Percentiles rank a stretch among this genome's conserved stretches.
Evolutionary conservation across 1,140 invertebrate species (phyloP).

Genomic region (Diprion similis): DNA sequence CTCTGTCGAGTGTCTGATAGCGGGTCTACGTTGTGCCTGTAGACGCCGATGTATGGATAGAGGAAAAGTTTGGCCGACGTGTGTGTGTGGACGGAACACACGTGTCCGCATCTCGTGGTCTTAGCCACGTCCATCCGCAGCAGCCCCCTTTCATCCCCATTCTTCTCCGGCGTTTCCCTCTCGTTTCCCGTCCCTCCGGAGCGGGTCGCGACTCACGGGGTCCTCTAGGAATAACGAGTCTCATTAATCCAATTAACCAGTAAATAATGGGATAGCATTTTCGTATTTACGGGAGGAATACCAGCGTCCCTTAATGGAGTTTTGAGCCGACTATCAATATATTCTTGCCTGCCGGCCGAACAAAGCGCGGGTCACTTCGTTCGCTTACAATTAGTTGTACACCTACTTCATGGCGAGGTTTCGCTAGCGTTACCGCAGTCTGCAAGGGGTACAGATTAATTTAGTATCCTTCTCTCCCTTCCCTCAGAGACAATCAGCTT

Average conservation of each 20-base stretch:
- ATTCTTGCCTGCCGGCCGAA: conserved; percentile 50
- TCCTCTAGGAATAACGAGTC: conserved; percentile 61
- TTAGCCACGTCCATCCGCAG: conserved; percentile 8
- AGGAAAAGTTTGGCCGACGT: background rate
- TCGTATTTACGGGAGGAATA: conserved; percentile 61
- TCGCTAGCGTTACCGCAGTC: too few relatives aligned
- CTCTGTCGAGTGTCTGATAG: background rate
- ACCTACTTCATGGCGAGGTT: background rate
- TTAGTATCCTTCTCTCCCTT: background rate
- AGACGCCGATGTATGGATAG: background rate
- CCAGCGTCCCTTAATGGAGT: conserved; percentile 58
- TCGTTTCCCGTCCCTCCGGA: conserved; percentile 26
- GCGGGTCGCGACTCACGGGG: conserved; percentile 48
- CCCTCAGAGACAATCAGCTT: background rate
- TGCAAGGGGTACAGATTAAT: background rate
- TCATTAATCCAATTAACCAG: conserved; percentile 66
- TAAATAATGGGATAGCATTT: conserved; percentile 64
- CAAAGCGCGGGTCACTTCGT: conserved; percentile 4
- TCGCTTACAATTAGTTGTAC: background rate
- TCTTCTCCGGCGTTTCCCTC: conserved; percentile 27
- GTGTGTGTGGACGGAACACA: background rate
- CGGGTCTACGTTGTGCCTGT: background rate
- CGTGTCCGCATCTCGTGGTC: background rate
- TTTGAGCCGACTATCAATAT: conserved; percentile 65
- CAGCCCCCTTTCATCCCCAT: conserved; percentile 30